phyloP scores from a whole-genome alignment of 2,797 vertebrate genomes.

The Saxicola maurus region DNA sequence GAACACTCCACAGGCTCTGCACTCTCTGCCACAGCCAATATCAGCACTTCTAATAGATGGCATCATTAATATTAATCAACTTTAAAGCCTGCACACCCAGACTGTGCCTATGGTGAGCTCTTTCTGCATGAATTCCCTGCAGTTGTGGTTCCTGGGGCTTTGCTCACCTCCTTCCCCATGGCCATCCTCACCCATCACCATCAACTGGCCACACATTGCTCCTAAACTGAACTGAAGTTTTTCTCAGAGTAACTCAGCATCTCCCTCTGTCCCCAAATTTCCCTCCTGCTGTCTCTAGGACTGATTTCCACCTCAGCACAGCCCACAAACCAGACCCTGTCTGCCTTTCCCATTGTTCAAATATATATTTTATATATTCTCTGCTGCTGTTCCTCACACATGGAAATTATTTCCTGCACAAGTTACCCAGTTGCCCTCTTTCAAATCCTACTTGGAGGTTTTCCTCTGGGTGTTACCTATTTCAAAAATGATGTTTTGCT shows the following conservation, averaged over 20 bases:
- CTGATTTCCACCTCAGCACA: background rate
- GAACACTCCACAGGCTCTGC: background rate
- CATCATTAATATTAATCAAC: background rate
- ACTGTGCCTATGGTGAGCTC: background rate
- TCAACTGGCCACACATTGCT: background rate
- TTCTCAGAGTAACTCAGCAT: background rate
- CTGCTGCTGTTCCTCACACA: background rate
- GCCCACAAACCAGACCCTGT: background rate
- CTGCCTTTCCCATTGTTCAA: background rate
- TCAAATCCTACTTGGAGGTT: background rate
- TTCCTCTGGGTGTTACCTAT: background rate
- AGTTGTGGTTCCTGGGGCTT: background rate
- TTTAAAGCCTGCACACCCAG: background rate
- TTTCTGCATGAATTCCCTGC: background rate
- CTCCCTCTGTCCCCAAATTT: background rate
- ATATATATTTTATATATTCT: background rate
- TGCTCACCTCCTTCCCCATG: no score
- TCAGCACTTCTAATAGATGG: background rate
- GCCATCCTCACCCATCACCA: background rate
- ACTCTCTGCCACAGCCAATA: background rate
- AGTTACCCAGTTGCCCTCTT: background rate
- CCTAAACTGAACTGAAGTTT: rapidly evolving
- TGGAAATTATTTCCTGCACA: background rate
- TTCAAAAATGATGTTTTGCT: background rate
- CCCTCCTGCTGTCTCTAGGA: background rate